phyloP scores from a whole-genome alignment of 2,797 vertebrate species.

The Steatocranus sp. region DNA sequence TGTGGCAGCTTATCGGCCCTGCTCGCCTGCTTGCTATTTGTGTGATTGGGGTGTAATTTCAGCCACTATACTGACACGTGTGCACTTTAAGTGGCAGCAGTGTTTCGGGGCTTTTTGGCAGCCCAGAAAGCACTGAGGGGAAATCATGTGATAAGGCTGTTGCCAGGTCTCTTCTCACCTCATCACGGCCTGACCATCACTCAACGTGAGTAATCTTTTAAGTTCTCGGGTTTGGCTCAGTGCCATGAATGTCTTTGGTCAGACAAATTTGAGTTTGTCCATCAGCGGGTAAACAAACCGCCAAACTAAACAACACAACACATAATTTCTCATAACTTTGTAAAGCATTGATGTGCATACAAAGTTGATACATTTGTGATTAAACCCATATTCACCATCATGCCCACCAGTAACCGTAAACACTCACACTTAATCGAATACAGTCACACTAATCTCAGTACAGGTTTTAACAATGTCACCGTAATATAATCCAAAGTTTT shows the following conservation, averaged over 20 bases:
- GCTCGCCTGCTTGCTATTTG: conserved; percentile 49
- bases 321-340: background rate
- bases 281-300: background rate
- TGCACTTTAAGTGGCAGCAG: conserved; percentile 20
- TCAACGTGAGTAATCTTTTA: conserved; percentile 4
- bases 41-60: conserved; percentile 69
- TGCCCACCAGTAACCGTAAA: background rate
- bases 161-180: conserved; percentile 41
- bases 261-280: conserved; percentile 2
- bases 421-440: background rate
- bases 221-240: conserved; percentile 13
- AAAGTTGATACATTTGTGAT: background rate
- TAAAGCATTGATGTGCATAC: background rate
- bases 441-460: background rate
- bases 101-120: conserved; percentile 38
- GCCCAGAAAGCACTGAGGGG: background rate
- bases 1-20: background rate
- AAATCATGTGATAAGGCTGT: conserved; percentile 46
- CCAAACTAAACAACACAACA: background rate
- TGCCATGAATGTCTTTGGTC: background rate
- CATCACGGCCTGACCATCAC: conserved; percentile 16
- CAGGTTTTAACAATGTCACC: background rate
- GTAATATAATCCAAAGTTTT: background rate
- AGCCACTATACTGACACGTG: conserved; percentile 22
- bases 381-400: background rate